phyloP scores from a whole-genome alignment of 2,113 vertebrate genomes.

The Illadopsis cleaveri region DNA sequence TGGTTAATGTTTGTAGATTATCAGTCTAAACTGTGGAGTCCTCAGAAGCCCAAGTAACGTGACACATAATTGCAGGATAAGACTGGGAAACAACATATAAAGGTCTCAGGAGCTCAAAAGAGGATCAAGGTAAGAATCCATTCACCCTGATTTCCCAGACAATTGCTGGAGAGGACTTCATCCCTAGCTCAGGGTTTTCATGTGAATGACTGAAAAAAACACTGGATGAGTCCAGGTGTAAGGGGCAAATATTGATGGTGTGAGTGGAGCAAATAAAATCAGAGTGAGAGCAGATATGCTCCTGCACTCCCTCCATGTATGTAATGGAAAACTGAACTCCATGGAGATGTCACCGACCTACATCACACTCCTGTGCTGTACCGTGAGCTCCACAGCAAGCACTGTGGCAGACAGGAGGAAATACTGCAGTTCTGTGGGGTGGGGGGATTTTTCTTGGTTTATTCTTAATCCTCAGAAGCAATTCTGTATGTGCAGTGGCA shows the following conservation, averaged over 20 bases:
- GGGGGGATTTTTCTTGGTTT: neutral
- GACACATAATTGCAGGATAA: neutral
- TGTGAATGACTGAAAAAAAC: neutral
- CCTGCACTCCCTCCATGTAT: neutral
- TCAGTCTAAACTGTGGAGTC: neutral
- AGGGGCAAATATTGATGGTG: neutral
- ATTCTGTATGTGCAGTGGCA: neutral
- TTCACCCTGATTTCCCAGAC: neutral
- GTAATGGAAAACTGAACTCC: neutral
- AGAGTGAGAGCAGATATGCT: neutral
- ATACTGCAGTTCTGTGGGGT: neutral
- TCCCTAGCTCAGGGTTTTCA: neutral
- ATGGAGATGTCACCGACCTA: neutral
- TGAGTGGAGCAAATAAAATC: neutral
- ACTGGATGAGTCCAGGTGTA: neutral
- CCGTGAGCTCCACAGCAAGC: neutral
- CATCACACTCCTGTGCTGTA: neutral
- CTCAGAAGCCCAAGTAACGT: neutral
- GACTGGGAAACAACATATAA: neutral
- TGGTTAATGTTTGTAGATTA: neutral
- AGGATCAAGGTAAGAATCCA: neutral
- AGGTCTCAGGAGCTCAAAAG: neutral
- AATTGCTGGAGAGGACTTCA: neutral
- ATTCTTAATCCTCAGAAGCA: neutral
- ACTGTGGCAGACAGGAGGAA: neutral